Percentiles rank a stretch among this genome's conserved stretches.
These are phyloP conservation scores for Phyto melanocephala DNA, from an alignment of 2,888 invertebrate genomes.

Conservation along the genomic window DNA sequence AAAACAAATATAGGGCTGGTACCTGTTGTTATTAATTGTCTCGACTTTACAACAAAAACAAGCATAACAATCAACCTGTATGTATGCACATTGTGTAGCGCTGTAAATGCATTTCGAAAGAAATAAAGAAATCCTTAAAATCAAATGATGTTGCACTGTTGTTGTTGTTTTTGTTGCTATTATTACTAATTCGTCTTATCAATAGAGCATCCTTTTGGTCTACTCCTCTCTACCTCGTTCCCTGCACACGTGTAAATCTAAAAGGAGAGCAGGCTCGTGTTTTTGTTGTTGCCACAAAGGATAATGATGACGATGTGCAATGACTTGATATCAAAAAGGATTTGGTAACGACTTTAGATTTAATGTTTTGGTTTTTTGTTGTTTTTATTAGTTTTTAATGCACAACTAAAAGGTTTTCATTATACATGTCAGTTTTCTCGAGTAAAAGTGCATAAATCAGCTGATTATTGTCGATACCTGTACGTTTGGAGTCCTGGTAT, in stretches of 20 bases:
- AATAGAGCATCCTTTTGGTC: slow-evolving; percentile 43
- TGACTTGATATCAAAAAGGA: slow-evolving; percentile 34
- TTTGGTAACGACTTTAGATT: slow-evolving; percentile 20
- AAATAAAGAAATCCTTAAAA: neutral
- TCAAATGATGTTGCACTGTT: slow-evolving; percentile 43
- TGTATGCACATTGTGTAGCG: neutral
- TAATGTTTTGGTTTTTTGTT: slow-evolving; percentile 31
- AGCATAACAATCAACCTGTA: neutral
- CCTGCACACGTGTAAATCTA: slow-evolving; percentile 59
- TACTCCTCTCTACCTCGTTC: slow-evolving; percentile 47
- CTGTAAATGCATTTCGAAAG: neutral
- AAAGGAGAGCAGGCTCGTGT: slow-evolving; percentile 4
- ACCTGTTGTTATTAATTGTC: slow-evolving; percentile 57
- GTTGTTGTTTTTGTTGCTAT: neutral
- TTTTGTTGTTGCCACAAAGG: slow-evolving; percentile 23
- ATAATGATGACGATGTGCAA: slow-evolving; percentile 31
- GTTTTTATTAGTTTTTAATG: slow-evolving; percentile 47
- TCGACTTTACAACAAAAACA: slow-evolving; percentile 37
- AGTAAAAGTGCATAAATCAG: slow-evolving; percentile 61
- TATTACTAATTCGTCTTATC: slow-evolving; percentile 34
- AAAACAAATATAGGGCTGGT: slow-evolving; percentile 22
- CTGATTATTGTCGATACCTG: slow-evolving; percentile 59
- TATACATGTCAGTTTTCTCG: neutral
- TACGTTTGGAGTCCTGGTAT: slow-evolving; percentile 37
- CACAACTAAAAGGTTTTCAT: slow-evolving; percentile 16